Base-by-base conservation (phyloP, 2,888 invertebrate species). In the Caenorhabditis sp. region DNA sequence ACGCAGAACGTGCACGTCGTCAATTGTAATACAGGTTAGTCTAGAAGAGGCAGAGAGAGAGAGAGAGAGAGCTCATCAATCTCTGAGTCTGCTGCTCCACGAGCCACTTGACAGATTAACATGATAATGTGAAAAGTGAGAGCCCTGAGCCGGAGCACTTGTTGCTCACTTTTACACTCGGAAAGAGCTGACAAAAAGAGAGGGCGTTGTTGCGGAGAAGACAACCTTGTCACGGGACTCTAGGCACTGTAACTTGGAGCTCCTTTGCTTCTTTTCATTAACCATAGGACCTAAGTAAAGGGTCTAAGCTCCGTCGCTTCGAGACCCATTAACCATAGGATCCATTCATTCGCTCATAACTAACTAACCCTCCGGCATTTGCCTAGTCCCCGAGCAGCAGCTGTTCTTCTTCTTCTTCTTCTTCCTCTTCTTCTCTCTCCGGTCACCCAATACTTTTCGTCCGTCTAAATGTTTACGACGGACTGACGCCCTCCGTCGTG, bases 391-490 rank as follows among this genome's bases (percentile, higher is more conserved):
- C 1, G 5, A 11, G 24, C 20, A 32, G 52, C 68, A 68, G 68
- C 59, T 56, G 68, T 56, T 68, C 56, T 59, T 65, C 32, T 24
- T 46, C 43, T 48, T 35, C n/a, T 22, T 11, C 13, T n/a, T 20
- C 35, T 56, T 68, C 56, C 52, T 65, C 32, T 24, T 46, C 43
- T 48, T 35, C n/a, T 22, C 13, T n/a, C 30, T 32, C 58, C 50
- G 68, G 59, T 68, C 58, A 68, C 52, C 45, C 68, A 68, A 68
- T 68, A 68, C 68, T 68, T 68, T 68, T 27, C 26, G n/a, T 17
- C 66, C 56, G 68, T 68, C 68, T 41, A 68, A 68, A 68, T 68
- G 68, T 68, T 68, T 68, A 68, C 68, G 68, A 59, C 68, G 32
- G 27, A 50, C 68, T 59, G 68, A 68, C 68, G 68, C 52, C 68